Conservation (phyloP, 2,797 vertebrate species). For the Valencia hispanica region DNA sequence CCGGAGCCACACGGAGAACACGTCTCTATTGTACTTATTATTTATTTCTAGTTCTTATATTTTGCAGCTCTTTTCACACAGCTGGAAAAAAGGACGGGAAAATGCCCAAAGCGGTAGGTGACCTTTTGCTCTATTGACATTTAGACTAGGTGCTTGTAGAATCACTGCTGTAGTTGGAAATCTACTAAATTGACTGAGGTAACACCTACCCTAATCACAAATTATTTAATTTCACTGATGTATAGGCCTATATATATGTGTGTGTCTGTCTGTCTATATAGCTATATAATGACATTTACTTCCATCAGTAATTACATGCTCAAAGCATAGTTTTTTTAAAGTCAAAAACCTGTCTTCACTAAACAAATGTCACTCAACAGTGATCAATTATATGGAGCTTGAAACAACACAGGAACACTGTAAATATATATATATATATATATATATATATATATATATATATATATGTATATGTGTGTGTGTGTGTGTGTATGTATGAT, state of each 20-base stretch:
- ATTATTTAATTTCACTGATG: not conserved
- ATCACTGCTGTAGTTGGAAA: not conserved
- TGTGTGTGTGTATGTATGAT: not conserved
- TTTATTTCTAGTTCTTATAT: conserved; percentile 11
- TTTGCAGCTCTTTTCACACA: conserved; percentile 29
- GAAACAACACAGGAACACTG: not conserved
- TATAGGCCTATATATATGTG: too few relatives aligned
- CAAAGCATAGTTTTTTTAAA: not conserved
- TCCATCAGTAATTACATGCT: not conserved
- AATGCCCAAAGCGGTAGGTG: conserved; percentile 83
- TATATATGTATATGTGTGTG: not conserved
- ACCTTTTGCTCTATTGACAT: conserved; percentile 11
- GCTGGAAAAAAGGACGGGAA: conserved; percentile 58
- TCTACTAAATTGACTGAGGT: not conserved
- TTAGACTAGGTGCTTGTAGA: conserved; percentile 6
- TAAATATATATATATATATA: not conserved
- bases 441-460: not conserved
- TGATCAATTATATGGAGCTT: not conserved
- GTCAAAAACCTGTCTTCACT: not conserved
- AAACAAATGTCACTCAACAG: not conserved
- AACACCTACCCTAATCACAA: not conserved
- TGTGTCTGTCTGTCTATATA: too few relatives aligned
- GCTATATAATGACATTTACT: too few relatives aligned
- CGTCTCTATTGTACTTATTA: conserved; percentile 8
- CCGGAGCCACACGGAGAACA: conserved; percentile 24